These are phyloP conservation scores for Diadumene lineata DNA, from an alignment of 92 coral and sea anemone genomes.

Conservation along the genomic window DNA sequence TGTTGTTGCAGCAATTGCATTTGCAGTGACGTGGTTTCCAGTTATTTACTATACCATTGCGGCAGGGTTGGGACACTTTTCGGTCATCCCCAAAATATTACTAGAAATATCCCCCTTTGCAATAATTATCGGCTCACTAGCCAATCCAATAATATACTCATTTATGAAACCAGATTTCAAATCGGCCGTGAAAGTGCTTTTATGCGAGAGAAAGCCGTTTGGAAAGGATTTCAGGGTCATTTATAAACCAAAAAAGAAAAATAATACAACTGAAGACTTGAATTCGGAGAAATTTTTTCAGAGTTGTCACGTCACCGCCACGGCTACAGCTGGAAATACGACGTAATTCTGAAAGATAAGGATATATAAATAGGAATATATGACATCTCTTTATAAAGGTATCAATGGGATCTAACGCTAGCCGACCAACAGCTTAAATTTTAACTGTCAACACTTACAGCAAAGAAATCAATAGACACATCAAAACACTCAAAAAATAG, in stretches of 20 bases:
- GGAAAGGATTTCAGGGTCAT: conserved; percentile 12
- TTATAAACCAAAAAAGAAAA: conserved; percentile 6
- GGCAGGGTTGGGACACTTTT: conserved; percentile 33
- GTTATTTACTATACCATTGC: conserved; percentile 59
- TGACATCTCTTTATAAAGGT: no score
- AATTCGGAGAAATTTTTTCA: background rate
- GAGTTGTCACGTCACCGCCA: background rate
- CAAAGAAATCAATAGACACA: no score
- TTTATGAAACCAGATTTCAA: conserved; percentile 88
- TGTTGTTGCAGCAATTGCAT: conserved; percentile 64
- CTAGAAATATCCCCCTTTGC: conserved; percentile 66
- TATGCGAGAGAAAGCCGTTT: background rate
- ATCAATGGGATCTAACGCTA: no score
- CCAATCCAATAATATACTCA: conserved; percentile 73
- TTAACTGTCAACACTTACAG: no score
- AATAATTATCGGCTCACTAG: conserved; percentile 69
- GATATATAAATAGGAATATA: no score
- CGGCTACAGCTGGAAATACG: background rate
- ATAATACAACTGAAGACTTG: background rate
- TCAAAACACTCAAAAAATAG: no score
- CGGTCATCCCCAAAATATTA: conserved; percentile 45
- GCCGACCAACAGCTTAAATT: no score
- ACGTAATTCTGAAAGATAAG: background rate
- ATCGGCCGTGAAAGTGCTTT: conserved; percentile 14
- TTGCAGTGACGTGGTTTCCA: conserved; percentile 77